Percentiles rank a stretch among this genome's conserved stretches.
phyloP scores from a whole-genome alignment of 2,888 invertebrate genomes.

The Drosophila hawaiiensis region DNA sequence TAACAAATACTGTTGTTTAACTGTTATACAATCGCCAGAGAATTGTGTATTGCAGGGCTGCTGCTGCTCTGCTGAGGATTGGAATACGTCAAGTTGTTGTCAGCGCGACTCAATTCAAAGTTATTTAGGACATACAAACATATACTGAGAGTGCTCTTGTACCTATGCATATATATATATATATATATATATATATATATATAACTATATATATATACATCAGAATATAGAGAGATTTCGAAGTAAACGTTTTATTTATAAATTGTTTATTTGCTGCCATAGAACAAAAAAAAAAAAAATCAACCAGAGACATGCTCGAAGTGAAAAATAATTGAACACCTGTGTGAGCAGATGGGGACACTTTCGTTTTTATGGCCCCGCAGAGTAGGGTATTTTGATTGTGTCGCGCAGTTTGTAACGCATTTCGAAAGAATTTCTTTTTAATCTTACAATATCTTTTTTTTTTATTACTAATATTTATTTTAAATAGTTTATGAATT shows the following conservation, averaged over 20 bases:
- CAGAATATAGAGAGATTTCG: constrained; percentile 3
- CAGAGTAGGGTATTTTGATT: background rate
- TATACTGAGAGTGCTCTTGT: too few species aligned
- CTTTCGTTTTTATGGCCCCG: background rate
- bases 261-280: constrained; percentile 8
- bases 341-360: constrained; percentile 10
- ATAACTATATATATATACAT: background rate
- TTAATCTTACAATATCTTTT: too few species aligned
- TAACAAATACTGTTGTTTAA: constrained; percentile 3
- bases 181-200: background rate
- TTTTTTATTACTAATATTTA: background rate
- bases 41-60: constrained; percentile 32
- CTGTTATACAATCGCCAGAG: constrained; percentile 30
- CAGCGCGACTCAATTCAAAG: constrained; percentile 46
- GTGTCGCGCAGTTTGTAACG: background rate
- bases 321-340: constrained; percentile 7
- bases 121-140: constrained; percentile 46
- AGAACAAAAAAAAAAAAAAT: background rate
- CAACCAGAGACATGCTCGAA: background rate
- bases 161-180: background rate
- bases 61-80: constrained; percentile 19
- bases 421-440: too few species aligned
- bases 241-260: constrained; percentile 6
- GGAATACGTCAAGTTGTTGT: constrained; percentile 32
- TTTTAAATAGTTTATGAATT: background rate